These are phyloP conservation scores for Hydropsyche tenuis DNA, from an alignment of 1,140 invertebrate species.

Conservation along the genomic window DNA sequence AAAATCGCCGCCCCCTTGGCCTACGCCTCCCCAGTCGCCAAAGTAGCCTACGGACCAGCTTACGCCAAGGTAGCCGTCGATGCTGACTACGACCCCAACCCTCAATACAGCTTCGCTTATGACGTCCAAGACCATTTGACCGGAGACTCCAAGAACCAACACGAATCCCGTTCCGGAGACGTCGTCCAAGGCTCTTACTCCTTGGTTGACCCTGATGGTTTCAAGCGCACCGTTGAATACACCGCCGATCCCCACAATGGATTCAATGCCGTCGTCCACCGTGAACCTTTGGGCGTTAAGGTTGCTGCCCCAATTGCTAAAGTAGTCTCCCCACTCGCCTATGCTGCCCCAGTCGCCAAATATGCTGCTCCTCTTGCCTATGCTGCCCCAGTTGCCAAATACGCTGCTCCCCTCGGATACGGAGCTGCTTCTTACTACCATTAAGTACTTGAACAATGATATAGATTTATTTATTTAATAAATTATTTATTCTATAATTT, in stretches of 20 bases:
- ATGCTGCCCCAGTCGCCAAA: slow-evolving; percentile 39
- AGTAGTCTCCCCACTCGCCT: background rate
- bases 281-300: slow-evolving; percentile 53
- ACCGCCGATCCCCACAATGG: slow-evolving; percentile 65
- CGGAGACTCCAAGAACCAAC: slow-evolving; percentile 68
- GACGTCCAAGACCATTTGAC: slow-evolving; percentile 66
- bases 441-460: slow-evolving; percentile 19
- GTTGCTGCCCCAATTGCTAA: slow-evolving; percentile 50
- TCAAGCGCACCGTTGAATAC: slow-evolving; percentile 66
- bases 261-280: slow-evolving; percentile 60
- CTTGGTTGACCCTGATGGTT: slow-evolving; percentile 65
- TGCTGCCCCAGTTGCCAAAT: slow-evolving; percentile 33
- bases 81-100: slow-evolving; percentile 63
- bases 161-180: slow-evolving; percentile 65
- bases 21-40: slow-evolving; percentile 54
- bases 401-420: slow-evolving; percentile 48
- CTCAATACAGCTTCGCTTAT: slow-evolving; percentile 65
- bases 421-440: slow-evolving; percentile 47
- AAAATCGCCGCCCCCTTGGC: slow-evolving; percentile 43
- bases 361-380: slow-evolving; percentile 46
- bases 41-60: slow-evolving; percentile 52
- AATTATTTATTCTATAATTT: slow-evolving; percentile 35
- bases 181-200: slow-evolving; percentile 65
- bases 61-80: slow-evolving; percentile 54
- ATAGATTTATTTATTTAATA: slow-evolving; percentile 2